Conservation (phyloP, 2,113 vertebrate species). For the Redunca redunca region DNA sequence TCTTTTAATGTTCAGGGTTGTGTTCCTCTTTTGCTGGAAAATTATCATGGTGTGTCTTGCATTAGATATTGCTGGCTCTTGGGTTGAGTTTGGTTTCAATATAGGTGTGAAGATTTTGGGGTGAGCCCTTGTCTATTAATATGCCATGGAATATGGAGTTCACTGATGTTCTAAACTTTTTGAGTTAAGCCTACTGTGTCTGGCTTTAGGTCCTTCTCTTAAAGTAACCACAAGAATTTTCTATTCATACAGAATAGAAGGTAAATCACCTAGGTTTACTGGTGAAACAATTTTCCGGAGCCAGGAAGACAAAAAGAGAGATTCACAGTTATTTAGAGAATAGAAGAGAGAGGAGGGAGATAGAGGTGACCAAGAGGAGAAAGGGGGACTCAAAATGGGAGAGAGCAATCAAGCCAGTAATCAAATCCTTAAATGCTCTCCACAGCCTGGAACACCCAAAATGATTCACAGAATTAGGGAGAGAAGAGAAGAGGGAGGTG, state of each 20-base stretch:
- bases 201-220: too few species aligned
- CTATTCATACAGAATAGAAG: too few species aligned
- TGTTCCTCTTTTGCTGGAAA: neutral
- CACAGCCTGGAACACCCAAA: too few species aligned
- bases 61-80: neutral
- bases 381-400: neutral
- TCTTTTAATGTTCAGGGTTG: neutral
- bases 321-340: neutral
- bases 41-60: neutral
- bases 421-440: too few species aligned
- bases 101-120: neutral
- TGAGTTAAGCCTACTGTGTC: neutral
- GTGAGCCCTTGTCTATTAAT: neutral
- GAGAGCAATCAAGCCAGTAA: neutral
- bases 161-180: neutral
- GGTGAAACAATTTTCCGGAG: neutral
- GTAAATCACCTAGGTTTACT: neutral
- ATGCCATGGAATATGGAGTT: neutral
- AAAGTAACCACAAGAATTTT: too few species aligned
- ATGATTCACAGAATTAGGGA: too few species aligned
- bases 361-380: neutral
- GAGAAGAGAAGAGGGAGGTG: too few species aligned
- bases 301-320: neutral
- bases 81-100: neutral
- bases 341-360: neutral